These are phyloP conservation scores for Patella depressa DNA, from an alignment of 2,888 invertebrate genomes.

Conservation along the genomic window DNA sequence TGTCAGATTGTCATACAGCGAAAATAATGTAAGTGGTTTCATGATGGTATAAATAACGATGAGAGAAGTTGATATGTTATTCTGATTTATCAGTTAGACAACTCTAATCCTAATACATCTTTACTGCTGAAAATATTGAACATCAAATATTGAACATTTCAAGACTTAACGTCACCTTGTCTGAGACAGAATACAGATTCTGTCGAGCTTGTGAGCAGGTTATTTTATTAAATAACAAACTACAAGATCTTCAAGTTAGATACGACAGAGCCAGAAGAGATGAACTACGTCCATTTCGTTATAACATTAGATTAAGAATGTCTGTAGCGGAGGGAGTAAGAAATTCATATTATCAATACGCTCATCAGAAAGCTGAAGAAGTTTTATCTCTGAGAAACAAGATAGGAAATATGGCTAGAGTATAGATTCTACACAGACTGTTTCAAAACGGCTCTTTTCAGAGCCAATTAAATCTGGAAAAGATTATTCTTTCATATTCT, in stretches of 20 bases:
- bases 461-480: too few relatives aligned
- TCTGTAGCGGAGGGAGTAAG: slow-evolving; percentile 13
- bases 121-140: too few relatives aligned
- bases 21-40: too few relatives aligned
- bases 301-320: slow-evolving; percentile 16
- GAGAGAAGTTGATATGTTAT: too few relatives aligned
- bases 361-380: slow-evolving; percentile 18
- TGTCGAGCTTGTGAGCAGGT: slow-evolving; percentile 18
- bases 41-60: too few relatives aligned
- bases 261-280: slow-evolving; percentile 17
- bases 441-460: too few relatives aligned
- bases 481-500: too few relatives aligned
- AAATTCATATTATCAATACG: slow-evolving; percentile 19
- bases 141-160: neutral
- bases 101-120: too few relatives aligned
- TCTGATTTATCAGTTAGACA: too few relatives aligned
- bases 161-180: neutral
- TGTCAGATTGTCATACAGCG: too few relatives aligned
- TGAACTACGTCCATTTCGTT: slow-evolving; percentile 15
- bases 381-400: slow-evolving; percentile 5
- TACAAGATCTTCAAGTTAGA: slow-evolving; percentile 17
- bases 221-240: slow-evolving; percentile 13
- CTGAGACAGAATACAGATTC: slow-evolving; percentile 16
- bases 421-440: too few relatives aligned
- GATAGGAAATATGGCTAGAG: neutral